These are phyloP conservation scores for Maccullochella peelii DNA, from an alignment of 2,113 vertebrate genomes.

Conservation along the genomic window DNA sequence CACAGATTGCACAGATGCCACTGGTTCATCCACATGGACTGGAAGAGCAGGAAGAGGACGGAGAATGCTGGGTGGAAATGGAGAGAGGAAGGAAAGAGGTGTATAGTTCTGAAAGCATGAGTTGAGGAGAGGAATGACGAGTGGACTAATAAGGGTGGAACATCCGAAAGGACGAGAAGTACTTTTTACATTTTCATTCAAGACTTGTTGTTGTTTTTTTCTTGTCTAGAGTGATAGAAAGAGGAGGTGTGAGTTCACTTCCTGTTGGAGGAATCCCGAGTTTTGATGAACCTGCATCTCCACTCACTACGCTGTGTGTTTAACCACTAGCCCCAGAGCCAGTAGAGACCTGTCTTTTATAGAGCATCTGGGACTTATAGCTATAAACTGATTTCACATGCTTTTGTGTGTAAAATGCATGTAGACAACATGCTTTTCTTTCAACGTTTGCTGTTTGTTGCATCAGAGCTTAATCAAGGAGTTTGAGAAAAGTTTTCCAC, in stretches of 20 bases:
- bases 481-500: background rate
- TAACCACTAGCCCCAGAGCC: background rate
- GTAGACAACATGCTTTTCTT: background rate
- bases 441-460: background rate
- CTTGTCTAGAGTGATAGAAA: background rate
- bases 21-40: constrained; percentile 11
- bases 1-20: constrained; percentile 66
- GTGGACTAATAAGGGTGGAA: background rate
- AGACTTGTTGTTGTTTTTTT: background rate
- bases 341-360: background rate
- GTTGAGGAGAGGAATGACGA: background rate
- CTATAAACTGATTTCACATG: background rate
- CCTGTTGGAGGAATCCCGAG: background rate
- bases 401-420: background rate
- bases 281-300: background rate
- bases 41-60: background rate
- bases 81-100: background rate
- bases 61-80: background rate
- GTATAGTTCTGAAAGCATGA: background rate
- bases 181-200: background rate
- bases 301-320: background rate
- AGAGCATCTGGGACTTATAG: background rate
- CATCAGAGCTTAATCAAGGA: background rate
- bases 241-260: background rate
- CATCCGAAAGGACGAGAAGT: background rate